Base-by-base conservation (phyloP, 2,113 vertebrate genomes). In the Tachysurus vachellii region DNA sequence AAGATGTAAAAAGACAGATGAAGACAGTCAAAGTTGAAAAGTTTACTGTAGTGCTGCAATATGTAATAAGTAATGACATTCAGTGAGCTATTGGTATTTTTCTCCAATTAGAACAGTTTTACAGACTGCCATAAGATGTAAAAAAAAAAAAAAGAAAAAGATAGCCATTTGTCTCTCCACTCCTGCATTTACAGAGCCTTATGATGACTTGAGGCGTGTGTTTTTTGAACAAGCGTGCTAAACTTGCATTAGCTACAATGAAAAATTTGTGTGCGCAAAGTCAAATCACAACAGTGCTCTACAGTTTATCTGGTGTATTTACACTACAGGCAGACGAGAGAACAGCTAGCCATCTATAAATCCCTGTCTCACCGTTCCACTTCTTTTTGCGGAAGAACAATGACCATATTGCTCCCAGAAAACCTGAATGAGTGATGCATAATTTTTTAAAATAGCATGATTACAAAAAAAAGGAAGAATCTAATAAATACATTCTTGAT, bases 401-500 rank as follows among this genome's bases (percentile, higher is more conserved):
- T n/a, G 53, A 80, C 81, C 75, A 83, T 89, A 89, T 89, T 91
- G 90, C 86, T 90, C 88, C 86, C 87, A 81, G 42, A 88, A 88
- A 86, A 85, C 85, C 82, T 86, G 88, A 86, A 89, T 88, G 84
- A 87, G 54, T 71, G 54, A 86, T 71, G 80, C 85, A 66, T 83
- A 73, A 59, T 28, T 44, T 82, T 75, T 81, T 59, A 79, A 89
- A 86, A 89, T 70, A 71, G 80, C 83, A 70, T 61, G 83, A 50
- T 88, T 80, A 61, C 26, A 12, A 83, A 86, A 73, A 82, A 80
- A 21, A 68, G 61, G 84, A 84, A 76, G 42, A 86, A 88, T 86
- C 89, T 77, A 90, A 89, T 91, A 91, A 91, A 91, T 91, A 91
- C 90, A 91, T 89, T 88, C 86, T 89, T 54, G 73, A 86, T 89